These are phyloP conservation scores for Drosophila leonis DNA, from an alignment of 2,888 invertebrate genomes.

Conservation along the genomic window DNA sequence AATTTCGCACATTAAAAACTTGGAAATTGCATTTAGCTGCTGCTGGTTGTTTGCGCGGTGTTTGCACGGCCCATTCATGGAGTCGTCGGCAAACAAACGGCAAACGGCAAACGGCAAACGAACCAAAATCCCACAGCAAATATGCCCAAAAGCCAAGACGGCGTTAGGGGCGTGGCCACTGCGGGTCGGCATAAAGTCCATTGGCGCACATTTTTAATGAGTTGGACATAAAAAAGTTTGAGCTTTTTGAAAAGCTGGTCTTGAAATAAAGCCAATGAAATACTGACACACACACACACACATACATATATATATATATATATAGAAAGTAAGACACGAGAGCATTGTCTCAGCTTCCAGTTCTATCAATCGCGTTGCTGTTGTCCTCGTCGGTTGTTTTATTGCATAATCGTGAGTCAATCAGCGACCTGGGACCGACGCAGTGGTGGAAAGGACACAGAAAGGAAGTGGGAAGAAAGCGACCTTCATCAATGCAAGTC, in stretches of 20 bases:
- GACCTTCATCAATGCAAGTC: conserved; percentile 74
- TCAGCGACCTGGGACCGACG: conserved; percentile 58
- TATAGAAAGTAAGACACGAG: background rate
- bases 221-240: conserved; percentile 81
- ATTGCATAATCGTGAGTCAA: conserved; percentile 84
- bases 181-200: conserved; percentile 63
- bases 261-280: conserved; percentile 71
- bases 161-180: conserved; percentile 31
- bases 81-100: conserved; percentile 24
- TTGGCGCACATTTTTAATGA: conserved; percentile 80
- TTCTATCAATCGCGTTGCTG: conserved; percentile 33
- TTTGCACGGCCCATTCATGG: conserved; percentile 43
- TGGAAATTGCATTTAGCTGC: conserved; percentile 78
- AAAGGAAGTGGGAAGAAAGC: background rate
- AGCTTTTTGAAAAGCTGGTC: conserved; percentile 74
- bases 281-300: conserved; percentile 29
- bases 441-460: background rate
- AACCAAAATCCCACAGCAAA: conserved; percentile 33
- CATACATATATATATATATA: background rate
- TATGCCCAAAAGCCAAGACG: conserved; percentile 49
- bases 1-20: conserved; percentile 82
- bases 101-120: conserved; percentile 1
- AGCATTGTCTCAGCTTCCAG: conserved; percentile 56
- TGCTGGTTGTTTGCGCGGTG: conserved; percentile 30
- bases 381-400: conserved; percentile 70